phyloP scores from a whole-genome alignment of 92 coral and sea anemone genomes.

The Chrysogorgia sp. region DNA sequence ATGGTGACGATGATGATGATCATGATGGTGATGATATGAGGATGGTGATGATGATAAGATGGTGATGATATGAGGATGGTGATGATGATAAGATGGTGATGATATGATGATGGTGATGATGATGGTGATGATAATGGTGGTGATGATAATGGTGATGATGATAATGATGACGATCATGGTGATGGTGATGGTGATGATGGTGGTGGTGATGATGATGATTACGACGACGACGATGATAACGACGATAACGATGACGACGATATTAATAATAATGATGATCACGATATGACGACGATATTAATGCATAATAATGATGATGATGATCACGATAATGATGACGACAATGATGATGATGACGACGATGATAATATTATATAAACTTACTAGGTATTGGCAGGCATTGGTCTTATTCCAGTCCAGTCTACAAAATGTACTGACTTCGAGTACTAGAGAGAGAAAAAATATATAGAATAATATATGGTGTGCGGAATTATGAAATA shows the following conservation, averaged over 20 bases:
- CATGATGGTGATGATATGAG: background rate
- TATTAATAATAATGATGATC: background rate
- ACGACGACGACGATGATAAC: background rate
- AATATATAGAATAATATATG: background rate
- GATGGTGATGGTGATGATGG: no score
- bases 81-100: background rate
- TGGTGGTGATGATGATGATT: no score
- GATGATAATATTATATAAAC: slow-evolving; percentile 9
- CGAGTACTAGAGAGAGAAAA: slow-evolving; percentile 62
- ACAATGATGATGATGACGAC: background rate
- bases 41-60: no score
- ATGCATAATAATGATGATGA: background rate
- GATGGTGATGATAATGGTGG: no score
- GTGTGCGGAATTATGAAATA: no score
- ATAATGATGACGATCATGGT: background rate
- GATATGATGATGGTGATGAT: background rate
- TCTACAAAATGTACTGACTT: slow-evolving; percentile 87
- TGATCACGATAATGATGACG: background rate
- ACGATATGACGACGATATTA: background rate
- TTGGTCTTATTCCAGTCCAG: slow-evolving; percentile 86
- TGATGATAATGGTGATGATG: no score
- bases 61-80: no score
- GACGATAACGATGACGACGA: background rate
- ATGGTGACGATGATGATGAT: background rate
- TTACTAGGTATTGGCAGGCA: slow-evolving; percentile 97